Conservation (phyloP, 2,888 invertebrate genomes). For the Carcina quercana region DNA sequence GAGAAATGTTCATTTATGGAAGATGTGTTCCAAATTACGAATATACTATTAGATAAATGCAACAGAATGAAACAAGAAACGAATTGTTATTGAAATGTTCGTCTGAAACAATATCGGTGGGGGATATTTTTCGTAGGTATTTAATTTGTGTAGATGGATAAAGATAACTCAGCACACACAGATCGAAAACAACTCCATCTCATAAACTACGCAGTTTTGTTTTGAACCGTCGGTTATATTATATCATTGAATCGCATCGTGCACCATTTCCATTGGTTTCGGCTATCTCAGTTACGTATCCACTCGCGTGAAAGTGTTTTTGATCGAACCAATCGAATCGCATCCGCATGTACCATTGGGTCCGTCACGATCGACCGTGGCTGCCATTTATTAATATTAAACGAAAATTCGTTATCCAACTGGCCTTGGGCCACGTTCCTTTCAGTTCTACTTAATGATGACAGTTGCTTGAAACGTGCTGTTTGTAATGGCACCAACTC, state of each 20-base stretch:
- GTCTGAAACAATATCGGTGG: too few relatives aligned
- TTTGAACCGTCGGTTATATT: conserved; percentile 35
- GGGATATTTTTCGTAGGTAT: too few relatives aligned
- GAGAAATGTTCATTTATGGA: too few relatives aligned
- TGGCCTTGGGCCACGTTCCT: conserved; percentile 66
- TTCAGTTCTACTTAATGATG: conserved; percentile 71
- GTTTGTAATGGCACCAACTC: conserved; percentile 49
- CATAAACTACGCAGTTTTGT: conserved; percentile 26
- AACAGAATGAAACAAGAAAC: too few relatives aligned
- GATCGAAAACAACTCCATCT: conserved; percentile 21
- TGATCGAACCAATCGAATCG: conserved; percentile 31
- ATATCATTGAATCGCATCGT: conserved; percentile 35
- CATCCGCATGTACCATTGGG: conserved; percentile 52
- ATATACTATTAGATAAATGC: too few relatives aligned
- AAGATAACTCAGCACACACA: neutral
- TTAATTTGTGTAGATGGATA: too few relatives aligned
- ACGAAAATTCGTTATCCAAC: conserved; percentile 71
- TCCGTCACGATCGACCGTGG: conserved; percentile 61
- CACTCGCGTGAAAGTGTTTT: conserved; percentile 51
- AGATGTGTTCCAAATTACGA: too few relatives aligned
- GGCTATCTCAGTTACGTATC: conserved; percentile 34
- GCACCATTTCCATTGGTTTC: conserved; percentile 41
- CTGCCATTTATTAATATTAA: conserved; percentile 68
- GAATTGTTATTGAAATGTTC: too few relatives aligned
- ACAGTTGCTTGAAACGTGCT: conserved; percentile 63